A percentile compares a stretch with the other conserved stretches of the same genome.
Conservation (phyloP, 1,140 invertebrate genomes). For the Choristoneura fumiferana region DNA sequence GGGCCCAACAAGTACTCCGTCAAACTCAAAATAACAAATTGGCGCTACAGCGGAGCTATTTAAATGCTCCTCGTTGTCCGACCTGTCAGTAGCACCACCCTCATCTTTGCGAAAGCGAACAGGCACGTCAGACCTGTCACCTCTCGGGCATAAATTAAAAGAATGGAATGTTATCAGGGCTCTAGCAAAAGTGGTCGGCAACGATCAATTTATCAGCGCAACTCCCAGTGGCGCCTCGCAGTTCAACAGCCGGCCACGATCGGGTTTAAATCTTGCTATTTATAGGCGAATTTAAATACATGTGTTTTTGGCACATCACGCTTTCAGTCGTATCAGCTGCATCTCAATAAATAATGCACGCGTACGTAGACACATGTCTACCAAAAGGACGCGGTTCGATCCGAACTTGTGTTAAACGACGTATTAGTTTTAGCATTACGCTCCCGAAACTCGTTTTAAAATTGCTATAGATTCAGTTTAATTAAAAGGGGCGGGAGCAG, state of each 20-base stretch:
- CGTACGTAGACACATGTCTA: not conserved
- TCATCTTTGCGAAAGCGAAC: conserved; percentile 10
- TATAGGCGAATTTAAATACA: conserved; percentile 55
- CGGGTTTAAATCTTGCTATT: conserved; percentile 58
- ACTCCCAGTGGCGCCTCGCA: conserved; percentile 42
- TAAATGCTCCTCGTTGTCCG: too few relatives aligned
- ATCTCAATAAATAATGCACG: not conserved
- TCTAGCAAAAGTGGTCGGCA: not conserved
- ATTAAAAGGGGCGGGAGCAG: too few relatives aligned
- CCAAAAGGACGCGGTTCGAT: too few relatives aligned
- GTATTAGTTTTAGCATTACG: too few relatives aligned
- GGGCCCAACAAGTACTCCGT: not conserved
- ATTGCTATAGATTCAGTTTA: too few relatives aligned
- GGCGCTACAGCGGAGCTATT: not conserved
- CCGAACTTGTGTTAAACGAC: too few relatives aligned
- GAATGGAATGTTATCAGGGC: conserved; percentile 15
- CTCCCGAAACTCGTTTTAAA: too few relatives aligned
- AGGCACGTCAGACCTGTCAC: conserved; percentile 10
- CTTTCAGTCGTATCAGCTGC: not conserved
- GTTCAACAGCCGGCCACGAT: conserved; percentile 53
- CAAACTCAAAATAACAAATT: conserved; percentile 16
- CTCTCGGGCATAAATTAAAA: conserved; percentile 16
- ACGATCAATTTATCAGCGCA: not conserved
- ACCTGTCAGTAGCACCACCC: conserved; percentile 7
- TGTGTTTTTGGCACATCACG: conserved; percentile 45